phyloP scores from a whole-genome alignment of 2,888 invertebrate genomes.

The Hyppa rectilinea region DNA sequence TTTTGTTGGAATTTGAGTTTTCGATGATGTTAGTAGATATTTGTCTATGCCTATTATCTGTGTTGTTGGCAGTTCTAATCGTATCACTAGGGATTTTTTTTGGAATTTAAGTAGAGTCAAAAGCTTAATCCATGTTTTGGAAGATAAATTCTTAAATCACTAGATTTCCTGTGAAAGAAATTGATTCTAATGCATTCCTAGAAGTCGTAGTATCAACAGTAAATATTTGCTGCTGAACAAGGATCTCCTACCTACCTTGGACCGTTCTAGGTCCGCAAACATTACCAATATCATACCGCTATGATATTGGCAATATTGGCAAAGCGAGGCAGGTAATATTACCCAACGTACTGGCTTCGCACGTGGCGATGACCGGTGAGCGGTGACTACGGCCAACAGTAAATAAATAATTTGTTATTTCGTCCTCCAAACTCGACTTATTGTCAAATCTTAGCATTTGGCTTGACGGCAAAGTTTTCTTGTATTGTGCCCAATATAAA shows the following conservation, averaged over 20 bases:
- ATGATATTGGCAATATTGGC: constrained; percentile 24
- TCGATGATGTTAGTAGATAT: constrained; percentile 23
- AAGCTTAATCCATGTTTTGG: background rate
- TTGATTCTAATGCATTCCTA: background rate
- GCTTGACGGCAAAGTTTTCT: constrained; percentile 46
- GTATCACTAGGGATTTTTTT: background rate
- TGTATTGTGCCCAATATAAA: constrained; percentile 10
- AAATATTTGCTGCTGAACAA: constrained; percentile 7
- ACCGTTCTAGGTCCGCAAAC: constrained; percentile 5
- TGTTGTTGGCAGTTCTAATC: background rate
- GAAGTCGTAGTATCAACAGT: background rate
- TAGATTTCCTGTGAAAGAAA: background rate
- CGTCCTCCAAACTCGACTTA: constrained; percentile 45
- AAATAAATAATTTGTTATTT: constrained; percentile 45
- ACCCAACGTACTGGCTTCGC: constrained; percentile 3
- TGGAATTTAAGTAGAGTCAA: background rate
- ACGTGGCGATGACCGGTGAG: constrained; percentile 34
- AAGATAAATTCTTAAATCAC: background rate
- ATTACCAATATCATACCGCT: constrained; percentile 18
- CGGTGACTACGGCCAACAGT: constrained; percentile 10
- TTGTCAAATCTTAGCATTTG: constrained; percentile 46
- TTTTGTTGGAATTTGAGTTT: constrained; percentile 45
- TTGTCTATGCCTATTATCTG: background rate
- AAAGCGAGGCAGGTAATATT: constrained; percentile 11
- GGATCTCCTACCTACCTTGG: background rate